Percentiles rank a stretch among this genome's conserved stretches.
These are phyloP conservation scores for Hydroisotoma schaefferi DNA, from an alignment of 2,888 invertebrate genomes.

Conservation along the genomic window DNA sequence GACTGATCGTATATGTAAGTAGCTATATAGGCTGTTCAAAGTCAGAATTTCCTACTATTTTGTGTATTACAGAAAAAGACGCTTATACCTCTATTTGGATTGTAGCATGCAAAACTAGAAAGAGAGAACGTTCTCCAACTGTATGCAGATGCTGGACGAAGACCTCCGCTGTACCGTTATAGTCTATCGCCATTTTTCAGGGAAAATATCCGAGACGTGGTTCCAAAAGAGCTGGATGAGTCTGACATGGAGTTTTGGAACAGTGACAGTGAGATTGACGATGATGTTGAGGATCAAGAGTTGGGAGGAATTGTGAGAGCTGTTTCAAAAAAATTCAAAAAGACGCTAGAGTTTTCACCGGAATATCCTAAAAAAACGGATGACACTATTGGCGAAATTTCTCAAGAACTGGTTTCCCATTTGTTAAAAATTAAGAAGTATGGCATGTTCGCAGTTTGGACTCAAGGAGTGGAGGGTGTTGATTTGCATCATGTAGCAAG, in stretches of 20 bases:
- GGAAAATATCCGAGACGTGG: neutral
- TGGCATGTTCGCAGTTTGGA: constrained; percentile 16
- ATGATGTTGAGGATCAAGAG: neutral
- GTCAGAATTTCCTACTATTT: too few species aligned
- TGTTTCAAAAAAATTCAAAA: neutral
- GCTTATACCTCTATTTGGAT: neutral
- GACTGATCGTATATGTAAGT: constrained; percentile 1
- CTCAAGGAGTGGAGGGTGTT: neutral
- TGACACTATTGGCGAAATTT: neutral
- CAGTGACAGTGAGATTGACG: constrained; percentile 3
- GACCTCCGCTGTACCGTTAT: constrained; percentile 4
- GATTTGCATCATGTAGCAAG: too few species aligned
- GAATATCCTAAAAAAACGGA: constrained; percentile 9
- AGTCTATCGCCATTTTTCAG: neutral
- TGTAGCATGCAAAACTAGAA: neutral
- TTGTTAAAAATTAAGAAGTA: neutral
- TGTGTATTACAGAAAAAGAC: too few species aligned
- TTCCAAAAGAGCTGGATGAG: constrained; percentile 11
- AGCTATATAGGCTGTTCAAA: too few species aligned
- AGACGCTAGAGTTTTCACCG: constrained; percentile 3
- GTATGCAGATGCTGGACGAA: constrained; percentile 4
- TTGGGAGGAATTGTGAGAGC: too few species aligned
- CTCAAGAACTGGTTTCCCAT: constrained; percentile 7
- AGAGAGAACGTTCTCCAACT: neutral
- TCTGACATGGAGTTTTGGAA: constrained; percentile 10